These are phyloP conservation scores for Pterocles burchelli DNA, from an alignment of 2,113 vertebrate genomes.

Conservation along the genomic window DNA sequence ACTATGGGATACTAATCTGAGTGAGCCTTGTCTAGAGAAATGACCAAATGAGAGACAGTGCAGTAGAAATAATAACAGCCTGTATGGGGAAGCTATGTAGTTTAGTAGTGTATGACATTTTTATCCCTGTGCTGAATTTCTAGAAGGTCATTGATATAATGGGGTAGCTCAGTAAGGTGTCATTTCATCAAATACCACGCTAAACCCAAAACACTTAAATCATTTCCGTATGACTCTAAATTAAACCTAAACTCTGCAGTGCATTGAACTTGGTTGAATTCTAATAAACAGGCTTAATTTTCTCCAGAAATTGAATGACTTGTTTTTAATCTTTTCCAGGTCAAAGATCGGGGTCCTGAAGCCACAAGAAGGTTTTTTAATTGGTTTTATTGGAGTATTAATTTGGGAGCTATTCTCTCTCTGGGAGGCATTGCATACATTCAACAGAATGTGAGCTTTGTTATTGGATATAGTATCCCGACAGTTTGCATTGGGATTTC, in stretches of 20 bases:
- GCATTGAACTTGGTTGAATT: not conserved
- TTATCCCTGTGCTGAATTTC: not conserved
- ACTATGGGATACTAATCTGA: not conserved
- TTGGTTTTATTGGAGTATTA: constrained; percentile 99
- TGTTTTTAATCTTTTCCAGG: constrained; percentile 72
- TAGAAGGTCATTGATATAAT: not conserved
- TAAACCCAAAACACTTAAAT: not conserved
- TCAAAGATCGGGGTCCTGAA: constrained; percentile 94
- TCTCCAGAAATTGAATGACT: not conserved
- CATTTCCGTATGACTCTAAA: not conserved
- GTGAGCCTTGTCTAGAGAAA: not conserved
- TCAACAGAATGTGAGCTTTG: constrained; percentile 91
- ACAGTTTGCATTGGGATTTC: constrained; percentile 87
- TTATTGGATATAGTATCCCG: constrained; percentile 86
- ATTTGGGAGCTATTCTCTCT: constrained; percentile 92
- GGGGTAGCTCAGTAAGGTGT: not conserved
- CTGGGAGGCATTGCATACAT: constrained; percentile 92
- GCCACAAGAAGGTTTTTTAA: constrained; percentile 96
- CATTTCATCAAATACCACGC: not conserved
- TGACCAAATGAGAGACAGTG: not conserved
- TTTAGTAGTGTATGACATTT: not conserved
- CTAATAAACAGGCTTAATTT: not conserved
- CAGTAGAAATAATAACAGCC: not conserved
- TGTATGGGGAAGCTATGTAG: not conserved
- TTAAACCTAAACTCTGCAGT: not conserved